Evolutionary conservation across 1,140 invertebrate genomes (phyloP).

Genomic region (Meloidogyne chitwoodi): DNA sequence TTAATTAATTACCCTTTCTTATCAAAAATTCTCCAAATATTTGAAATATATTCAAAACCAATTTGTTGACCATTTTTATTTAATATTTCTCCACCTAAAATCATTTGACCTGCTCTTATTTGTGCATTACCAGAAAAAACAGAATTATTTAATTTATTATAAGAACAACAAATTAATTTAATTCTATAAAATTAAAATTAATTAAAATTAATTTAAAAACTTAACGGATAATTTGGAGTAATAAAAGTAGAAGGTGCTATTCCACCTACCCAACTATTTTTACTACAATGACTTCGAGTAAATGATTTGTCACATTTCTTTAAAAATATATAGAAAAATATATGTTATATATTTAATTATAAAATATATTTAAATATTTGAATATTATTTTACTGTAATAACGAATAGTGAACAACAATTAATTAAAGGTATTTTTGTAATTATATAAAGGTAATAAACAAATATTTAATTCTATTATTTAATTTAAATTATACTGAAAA

Average conservation of each 20-base stretch:
- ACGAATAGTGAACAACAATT: no score
- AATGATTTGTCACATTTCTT: neutral
- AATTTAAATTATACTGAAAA: neutral
- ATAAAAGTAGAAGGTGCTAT: neutral
- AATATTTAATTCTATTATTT: neutral
- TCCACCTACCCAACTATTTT: neutral
- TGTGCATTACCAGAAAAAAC: neutral
- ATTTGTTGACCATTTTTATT: neutral
- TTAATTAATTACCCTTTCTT: neutral
- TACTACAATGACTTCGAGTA: neutral
- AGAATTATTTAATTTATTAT: neutral
- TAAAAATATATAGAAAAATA: neutral
- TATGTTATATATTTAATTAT: no score
- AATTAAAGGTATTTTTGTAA: no score
- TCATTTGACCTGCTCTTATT: neutral
- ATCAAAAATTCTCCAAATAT: neutral
- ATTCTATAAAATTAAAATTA: neutral
- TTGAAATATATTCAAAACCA: neutral
- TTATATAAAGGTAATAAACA: no score
- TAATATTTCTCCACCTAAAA: neutral
- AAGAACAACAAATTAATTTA: neutral
- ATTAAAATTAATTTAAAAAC: neutral
- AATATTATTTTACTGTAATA: no score
- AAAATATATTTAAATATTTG: no score
- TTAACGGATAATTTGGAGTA: neutral